phyloP scores from a whole-genome alignment of 1,140 invertebrate species.

The Bacillus rossius region DNA sequence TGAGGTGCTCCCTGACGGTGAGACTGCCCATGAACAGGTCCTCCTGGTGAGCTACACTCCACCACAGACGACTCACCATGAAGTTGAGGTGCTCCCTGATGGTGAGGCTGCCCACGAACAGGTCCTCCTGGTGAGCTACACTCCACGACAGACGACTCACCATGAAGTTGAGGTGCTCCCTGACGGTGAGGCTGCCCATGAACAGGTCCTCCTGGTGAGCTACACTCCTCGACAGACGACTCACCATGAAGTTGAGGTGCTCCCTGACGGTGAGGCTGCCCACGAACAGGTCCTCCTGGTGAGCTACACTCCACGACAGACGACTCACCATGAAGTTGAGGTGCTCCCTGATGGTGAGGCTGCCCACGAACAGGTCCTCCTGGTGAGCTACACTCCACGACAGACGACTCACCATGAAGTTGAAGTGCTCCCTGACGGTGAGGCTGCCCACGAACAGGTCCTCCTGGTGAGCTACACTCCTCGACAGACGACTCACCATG shows the following conservation, averaged over 20 bases:
- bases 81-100: no score
- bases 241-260: slow-evolving; percentile 78
- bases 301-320: no score
- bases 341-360: slow-evolving; percentile 84
- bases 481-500: slow-evolving; percentile 76
- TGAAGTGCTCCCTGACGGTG: slow-evolving; percentile 84
- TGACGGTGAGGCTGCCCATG: slow-evolving; percentile 77
- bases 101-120: slow-evolving; percentile 82
- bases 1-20: slow-evolving; percentile 84
- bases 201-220: slow-evolving; percentile 94
- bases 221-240: no score
- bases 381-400: no score
- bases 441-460: slow-evolving; percentile 83
- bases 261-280: slow-evolving; percentile 82
- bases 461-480: no score
- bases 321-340: slow-evolving; percentile 75
- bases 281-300: slow-evolving; percentile 90
- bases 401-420: slow-evolving; percentile 80
- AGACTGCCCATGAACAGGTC: slow-evolving; percentile 83
- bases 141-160: no score
- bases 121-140: slow-evolving; percentile 91
- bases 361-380: slow-evolving; percentile 83
- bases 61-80: no score
- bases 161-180: no score
- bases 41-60: no score